Evolutionary conservation across 2,797 vertebrate genomes (phyloP).

Genomic region (Pangasius mekongensis): DNA sequence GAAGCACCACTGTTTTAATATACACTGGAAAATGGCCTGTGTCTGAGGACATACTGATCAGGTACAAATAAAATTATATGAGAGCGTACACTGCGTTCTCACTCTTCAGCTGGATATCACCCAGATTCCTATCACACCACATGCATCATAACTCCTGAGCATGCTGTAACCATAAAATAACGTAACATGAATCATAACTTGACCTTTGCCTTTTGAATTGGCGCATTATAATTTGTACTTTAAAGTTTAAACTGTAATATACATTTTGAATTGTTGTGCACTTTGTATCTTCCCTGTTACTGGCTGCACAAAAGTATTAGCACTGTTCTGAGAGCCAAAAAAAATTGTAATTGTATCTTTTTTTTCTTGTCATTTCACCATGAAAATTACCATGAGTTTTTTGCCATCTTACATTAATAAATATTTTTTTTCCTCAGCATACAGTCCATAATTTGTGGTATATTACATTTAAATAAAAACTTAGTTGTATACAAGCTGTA

Average conservation of each 20-base stretch:
- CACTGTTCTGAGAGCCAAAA: neutral
- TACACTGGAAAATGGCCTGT: slow-evolving; percentile 21
- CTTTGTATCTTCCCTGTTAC: neutral
- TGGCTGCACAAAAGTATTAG: neutral
- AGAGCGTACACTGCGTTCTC: slow-evolving; percentile 4
- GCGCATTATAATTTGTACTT: neutral
- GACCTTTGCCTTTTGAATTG: slow-evolving; percentile 16
- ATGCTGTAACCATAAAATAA: slow-evolving; percentile 17
- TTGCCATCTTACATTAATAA: neutral
- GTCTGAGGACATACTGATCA: slow-evolving; percentile 12
- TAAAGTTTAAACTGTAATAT: neutral
- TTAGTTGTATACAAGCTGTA: neutral
- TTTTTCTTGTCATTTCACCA: neutral
- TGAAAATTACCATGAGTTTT: neutral
- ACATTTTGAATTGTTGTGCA: neutral
- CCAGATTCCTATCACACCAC: slow-evolving; percentile 26
- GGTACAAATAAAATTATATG: neutral
- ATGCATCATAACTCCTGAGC: slow-evolving; percentile 24
- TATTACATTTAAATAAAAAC: neutral
- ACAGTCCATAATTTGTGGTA: neutral
- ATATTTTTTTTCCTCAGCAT: neutral
- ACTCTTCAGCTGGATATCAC: slow-evolving; percentile 31
- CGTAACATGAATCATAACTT: slow-evolving; percentile 14
- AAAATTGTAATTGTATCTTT: neutral
- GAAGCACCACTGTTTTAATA: neutral